These are phyloP conservation scores for Hirudinaria manillensis DNA, from an alignment of 2,888 invertebrate species.

Conservation along the genomic window DNA sequence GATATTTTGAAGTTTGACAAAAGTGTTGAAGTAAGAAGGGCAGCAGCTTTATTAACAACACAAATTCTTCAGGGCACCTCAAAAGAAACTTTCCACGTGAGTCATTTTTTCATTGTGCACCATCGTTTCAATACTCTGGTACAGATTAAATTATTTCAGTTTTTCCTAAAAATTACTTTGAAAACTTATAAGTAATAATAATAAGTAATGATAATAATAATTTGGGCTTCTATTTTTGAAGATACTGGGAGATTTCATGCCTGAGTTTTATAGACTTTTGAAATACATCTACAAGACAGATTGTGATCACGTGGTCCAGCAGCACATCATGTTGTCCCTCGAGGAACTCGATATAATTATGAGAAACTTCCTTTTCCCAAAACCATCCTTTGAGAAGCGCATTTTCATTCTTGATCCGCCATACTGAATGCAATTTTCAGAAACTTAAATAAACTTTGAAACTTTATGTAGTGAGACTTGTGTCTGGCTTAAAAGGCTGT, in stretches of 20 bases:
- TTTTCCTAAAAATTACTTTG: background rate
- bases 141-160: background rate
- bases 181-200: no score
- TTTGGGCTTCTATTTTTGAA: background rate
- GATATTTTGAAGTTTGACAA: constrained; percentile 67
- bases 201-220: background rate
- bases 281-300: constrained; percentile 64
- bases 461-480: no score
- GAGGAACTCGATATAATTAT: constrained; percentile 70
- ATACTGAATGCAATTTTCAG: background rate
- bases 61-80: constrained; percentile 71
- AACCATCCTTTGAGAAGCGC: constrained; percentile 60
- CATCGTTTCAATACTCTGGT: background rate
- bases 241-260: constrained; percentile 64
- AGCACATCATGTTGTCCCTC: constrained; percentile 71
- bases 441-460: no score
- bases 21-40: constrained; percentile 68
- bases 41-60: constrained; percentile 71
- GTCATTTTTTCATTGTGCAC: background rate
- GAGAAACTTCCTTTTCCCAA: constrained; percentile 61
- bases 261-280: constrained; percentile 67
- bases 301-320: constrained; percentile 65
- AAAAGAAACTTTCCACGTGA: constrained; percentile 61
- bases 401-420: constrained; percentile 52
- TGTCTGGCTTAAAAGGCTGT: background rate